Evolutionary conservation across 2,888 invertebrate genomes (phyloP).

Genomic region (Agapetus fuscipes): DNA sequence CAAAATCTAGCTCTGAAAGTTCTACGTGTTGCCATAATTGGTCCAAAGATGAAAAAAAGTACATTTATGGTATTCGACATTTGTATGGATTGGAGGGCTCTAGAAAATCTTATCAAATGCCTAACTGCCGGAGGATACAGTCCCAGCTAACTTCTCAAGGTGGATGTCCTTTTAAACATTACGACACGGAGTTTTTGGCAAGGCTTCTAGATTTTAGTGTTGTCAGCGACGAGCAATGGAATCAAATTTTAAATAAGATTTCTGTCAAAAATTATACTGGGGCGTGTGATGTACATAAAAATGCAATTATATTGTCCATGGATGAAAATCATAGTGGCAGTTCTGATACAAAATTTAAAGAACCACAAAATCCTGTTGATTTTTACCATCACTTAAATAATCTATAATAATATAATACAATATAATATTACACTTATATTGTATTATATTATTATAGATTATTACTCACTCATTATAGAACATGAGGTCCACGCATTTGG

Average conservation of each 20-base stretch:
- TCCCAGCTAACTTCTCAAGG: constrained; percentile 48
- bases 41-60: constrained; percentile 52
- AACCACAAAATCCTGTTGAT: too few relatives aligned
- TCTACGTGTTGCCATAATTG: constrained; percentile 53
- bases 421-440: too few relatives aligned
- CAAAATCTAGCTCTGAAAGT: constrained; percentile 34
- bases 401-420: too few relatives aligned
- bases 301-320: constrained; percentile 4
- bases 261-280: constrained; percentile 23
- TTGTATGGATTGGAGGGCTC: constrained; percentile 63
- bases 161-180: constrained; percentile 54
- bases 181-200: constrained; percentile 38
- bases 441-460: too few relatives aligned
- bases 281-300: constrained; percentile 17
- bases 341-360: constrained; percentile 1
- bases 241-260: constrained; percentile 20
- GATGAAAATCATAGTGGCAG: neutral
- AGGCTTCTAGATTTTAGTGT: constrained; percentile 27
- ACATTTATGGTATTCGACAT: constrained; percentile 58
- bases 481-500: too few relatives aligned
- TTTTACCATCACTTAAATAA: too few relatives aligned
- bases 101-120: constrained; percentile 50
- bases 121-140: constrained; percentile 50
- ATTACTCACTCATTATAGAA: too few relatives aligned
- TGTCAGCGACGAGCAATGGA: constrained; percentile 6